phyloP scores from a whole-genome alignment of 1,140 invertebrate genomes.

The Zophobas atratus region DNA sequence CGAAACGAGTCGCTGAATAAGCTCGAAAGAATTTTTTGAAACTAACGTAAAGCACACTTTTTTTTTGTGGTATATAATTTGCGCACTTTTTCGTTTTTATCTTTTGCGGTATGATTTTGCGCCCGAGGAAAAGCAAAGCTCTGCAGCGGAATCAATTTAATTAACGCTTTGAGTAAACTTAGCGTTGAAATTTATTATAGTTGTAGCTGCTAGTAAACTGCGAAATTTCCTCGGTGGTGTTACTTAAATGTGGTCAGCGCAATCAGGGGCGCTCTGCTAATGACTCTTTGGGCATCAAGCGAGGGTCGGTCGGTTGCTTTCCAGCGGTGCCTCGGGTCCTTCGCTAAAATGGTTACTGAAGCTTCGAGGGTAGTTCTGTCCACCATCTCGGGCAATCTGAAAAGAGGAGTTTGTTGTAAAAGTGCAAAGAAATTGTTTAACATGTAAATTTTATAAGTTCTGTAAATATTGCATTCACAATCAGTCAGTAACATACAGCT shows the following conservation, averaged over 20 bases:
- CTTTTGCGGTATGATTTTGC: not conserved
- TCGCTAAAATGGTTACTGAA: constrained; percentile 45
- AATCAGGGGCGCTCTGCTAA: constrained; percentile 53
- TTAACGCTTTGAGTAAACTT: constrained; percentile 35
- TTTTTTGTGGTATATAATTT: not conserved
- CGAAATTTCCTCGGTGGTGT: constrained; percentile 45
- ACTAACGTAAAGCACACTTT: not conserved
- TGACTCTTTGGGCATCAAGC: constrained; percentile 49
- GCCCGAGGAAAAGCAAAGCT: not conserved
- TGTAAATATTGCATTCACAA: too few species aligned
- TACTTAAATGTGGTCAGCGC: constrained; percentile 57
- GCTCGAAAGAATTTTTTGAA: too few species aligned
- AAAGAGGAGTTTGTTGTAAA: constrained; percentile 10
- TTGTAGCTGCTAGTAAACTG: constrained; percentile 34
- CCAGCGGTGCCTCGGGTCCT: constrained; percentile 42
- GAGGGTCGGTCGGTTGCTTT: constrained; percentile 41
- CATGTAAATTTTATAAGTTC: too few species aligned
- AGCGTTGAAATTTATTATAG: constrained; percentile 31
- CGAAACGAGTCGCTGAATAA: too few species aligned
- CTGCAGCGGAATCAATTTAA: constrained; percentile 32
- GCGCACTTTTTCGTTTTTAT: not conserved
- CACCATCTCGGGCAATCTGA: constrained; percentile 28
- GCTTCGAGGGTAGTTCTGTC: constrained; percentile 24
- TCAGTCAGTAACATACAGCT: too few species aligned
- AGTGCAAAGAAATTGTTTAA: not conserved